Evolutionary conservation across 2,113 vertebrate genomes (phyloP), one percentile per base, ranked within the genome.

Genomic region (human (Homo sapiens)): DNA sequence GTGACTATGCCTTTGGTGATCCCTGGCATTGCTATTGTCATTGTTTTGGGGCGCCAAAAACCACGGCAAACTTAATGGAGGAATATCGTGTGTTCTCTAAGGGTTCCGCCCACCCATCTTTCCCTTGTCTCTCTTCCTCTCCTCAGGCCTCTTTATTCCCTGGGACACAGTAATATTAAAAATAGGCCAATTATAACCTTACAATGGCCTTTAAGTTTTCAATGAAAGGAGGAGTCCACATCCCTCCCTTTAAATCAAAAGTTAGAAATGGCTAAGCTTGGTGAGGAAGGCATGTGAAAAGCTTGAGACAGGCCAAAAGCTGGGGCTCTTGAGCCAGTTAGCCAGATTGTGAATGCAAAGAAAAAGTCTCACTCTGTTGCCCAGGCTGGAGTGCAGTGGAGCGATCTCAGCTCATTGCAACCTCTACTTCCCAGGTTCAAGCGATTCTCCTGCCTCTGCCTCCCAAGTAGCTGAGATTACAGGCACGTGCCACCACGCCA

Each of bases 101-200:
- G 7, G 8, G 43, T 8, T 16, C 40, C 13, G 8, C 73, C 25
- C 0, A 16, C 2, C 72, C 0, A 7, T 13, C 13, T 27, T 16
- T 25, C 14, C 43, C 25, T 27, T 1, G 2, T 7, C 43, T 45
- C 13, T 45, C 25, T 76, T 43, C 14, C 73, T 76, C 12, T 45
- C 43, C 43, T 48, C 25, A 0, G 0, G 43, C 43, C 27, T 40
- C 14, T 27, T 25, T 32, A 30, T 17, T 48, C 25, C 73, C 73
- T 45, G 25, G 27, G 25, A 16, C 73, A 76, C 23, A 12, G 25
- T 43, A 30, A 30, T 16, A 48, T 48, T 76, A 43, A 45, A 48
- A 18, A 45, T 2, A 45, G 25, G 27, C 73, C 73, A 45, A 30
- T 17, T 17, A 48, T 17, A 76, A 32, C 73, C 73, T 4, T 76